phyloP scores from a whole-genome alignment of 2,113 vertebrate species.

The Phalacrocorax aristotelis region DNA sequence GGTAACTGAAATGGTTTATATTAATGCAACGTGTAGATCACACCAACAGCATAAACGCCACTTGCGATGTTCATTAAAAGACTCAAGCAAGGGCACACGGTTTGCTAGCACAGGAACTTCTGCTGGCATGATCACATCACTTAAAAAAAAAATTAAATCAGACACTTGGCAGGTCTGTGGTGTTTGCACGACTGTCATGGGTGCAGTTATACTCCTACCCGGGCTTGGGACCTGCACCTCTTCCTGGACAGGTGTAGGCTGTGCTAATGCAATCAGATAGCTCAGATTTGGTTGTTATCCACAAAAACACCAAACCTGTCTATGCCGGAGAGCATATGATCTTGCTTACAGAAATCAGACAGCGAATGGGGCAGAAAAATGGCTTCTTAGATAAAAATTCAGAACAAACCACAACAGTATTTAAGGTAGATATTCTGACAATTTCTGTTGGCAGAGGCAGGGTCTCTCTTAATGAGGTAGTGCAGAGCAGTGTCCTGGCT shows the following conservation, averaged over 20 bases:
- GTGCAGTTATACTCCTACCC: background rate
- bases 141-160: background rate
- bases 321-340: accelerated
- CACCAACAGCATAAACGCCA: background rate
- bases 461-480: background rate
- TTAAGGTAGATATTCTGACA: background rate
- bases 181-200: background rate
- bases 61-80: background rate
- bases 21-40: accelerated
- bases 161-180: background rate
- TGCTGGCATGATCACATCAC: background rate
- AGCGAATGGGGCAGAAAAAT: background rate
- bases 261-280: background rate
- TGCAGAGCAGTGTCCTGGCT: background rate
- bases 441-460: background rate
- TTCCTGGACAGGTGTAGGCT: background rate
- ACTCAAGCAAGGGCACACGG: background rate
- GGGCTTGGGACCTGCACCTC: background rate
- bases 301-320: background rate
- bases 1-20: background rate
- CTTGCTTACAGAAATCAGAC: background rate
- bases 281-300: background rate
- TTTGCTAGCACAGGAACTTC: background rate
- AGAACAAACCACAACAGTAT: background rate
- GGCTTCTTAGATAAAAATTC: background rate